Evolutionary conservation across 2,797 vertebrate genomes (phyloP), one percentile per base, ranked within the genome.

Genomic region (Poecilia wingei): DNA sequence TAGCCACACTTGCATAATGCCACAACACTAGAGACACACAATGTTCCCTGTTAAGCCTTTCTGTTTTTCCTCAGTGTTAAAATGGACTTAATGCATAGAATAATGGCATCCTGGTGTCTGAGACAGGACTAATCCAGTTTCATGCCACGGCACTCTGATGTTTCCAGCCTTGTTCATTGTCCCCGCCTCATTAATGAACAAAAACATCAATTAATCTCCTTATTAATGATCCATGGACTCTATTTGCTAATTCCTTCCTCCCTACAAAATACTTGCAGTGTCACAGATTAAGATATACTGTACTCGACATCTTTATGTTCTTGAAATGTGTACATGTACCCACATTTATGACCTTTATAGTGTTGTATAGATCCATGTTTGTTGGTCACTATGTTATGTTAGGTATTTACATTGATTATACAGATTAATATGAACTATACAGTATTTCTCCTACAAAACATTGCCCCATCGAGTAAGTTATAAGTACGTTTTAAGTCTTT

Each of bases 111-210:
- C 89, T 82, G 91, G 86, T 85, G 85, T 87, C 93, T 92, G 81
- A 92, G 76, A 93, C 93, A 90, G 87, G 79, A 83, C 92, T 95
- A 95, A 95, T 95, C 94, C 93, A 93, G 91, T 95, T 94, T 95
- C 94, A 95, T 86, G 91, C 88, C 86, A 82, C 57, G 64, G 84
- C 87, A 87, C 86, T 89, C 89, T 94, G 90, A 92, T 83, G 90
- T 91, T 90, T 93, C 86, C 84, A 74, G 87, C 90, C 91, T 89
- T 90, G 91, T 89, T 91, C 82, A 20, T 82, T 75, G 70, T 89
- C 85, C 89, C 88, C 81, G 86, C 89, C 90, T 94, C 89, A 89
- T 93, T 92, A 91, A 91, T 88, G 87, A 95, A 93, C 88, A 87
- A 90, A 92, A 93, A 84, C 92, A 92, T 93, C 93, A 94, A 94